phyloP scores from a whole-genome alignment of 2,888 invertebrate genomes.

The Agrilus mali region DNA sequence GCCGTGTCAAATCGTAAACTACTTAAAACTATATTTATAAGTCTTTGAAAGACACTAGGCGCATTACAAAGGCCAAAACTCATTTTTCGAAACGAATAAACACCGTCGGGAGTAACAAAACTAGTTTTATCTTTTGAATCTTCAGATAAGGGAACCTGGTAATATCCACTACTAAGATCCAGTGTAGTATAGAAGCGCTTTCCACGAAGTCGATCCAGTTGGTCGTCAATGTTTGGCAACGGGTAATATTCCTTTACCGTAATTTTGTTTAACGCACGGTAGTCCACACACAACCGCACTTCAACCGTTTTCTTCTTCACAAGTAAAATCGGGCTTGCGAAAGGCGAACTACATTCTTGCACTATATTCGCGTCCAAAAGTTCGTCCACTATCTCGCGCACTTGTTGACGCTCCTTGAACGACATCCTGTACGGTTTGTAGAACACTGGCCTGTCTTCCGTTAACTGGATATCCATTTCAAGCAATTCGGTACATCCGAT shows the following conservation, averaged over 20 bases:
- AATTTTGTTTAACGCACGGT: conserved; percentile 15
- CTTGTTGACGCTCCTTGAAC: conserved; percentile 9
- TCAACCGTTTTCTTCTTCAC: conserved; percentile 13
- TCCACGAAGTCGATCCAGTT: conserved; percentile 13
- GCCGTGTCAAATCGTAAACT: too few species aligned
- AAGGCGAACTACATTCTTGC: conserved; percentile 13
- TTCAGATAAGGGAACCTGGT: conserved; percentile 17
- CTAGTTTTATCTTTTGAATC: conserved; percentile 13
- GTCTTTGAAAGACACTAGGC: conserved; percentile 18
- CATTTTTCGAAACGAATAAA: conserved; percentile 19
- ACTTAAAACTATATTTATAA: conserved; percentile 2
- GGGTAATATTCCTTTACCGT: conserved; percentile 19
- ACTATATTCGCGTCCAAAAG: conserved; percentile 9
- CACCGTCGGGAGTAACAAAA: conserved; percentile 20
- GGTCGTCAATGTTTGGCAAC: conserved; percentile 18
- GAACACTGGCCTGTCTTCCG: conserved; percentile 11
- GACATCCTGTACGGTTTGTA: conserved; percentile 19
- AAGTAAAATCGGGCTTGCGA: conserved; percentile 9
- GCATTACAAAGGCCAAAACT: conserved; percentile 22
- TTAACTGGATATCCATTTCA: conserved; percentile 16
- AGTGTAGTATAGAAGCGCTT: conserved; percentile 15
- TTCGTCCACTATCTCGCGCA: conserved; percentile 14
- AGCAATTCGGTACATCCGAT: conserved; percentile 8
- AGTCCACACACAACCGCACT: conserved; percentile 13
- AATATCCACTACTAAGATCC: conserved; percentile 17